phyloP scores from a whole-genome alignment of 2,797 vertebrate genomes.

The Florisuga fusca region DNA sequence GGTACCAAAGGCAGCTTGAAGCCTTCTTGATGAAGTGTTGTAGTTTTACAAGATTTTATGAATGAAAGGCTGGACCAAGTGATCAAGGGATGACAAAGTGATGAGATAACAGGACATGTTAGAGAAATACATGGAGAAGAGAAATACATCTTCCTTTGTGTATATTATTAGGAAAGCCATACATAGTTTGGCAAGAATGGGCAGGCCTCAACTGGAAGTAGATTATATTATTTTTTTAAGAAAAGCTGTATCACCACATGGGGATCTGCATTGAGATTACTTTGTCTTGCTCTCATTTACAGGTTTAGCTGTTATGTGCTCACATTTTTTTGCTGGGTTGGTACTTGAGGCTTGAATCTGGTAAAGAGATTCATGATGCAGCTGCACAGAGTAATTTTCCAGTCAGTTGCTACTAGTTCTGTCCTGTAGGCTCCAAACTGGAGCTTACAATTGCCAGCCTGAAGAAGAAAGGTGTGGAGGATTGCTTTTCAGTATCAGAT shows the following conservation, averaged over 20 bases:
- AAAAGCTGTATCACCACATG: not conserved
- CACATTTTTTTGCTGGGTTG: not conserved
- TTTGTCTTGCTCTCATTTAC: rapidly evolving
- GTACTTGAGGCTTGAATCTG: not conserved
- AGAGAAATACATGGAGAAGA: not conserved
- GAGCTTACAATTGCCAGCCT: not conserved
- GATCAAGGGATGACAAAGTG: not conserved
- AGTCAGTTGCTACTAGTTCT: not conserved
- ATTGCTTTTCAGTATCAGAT: not conserved
- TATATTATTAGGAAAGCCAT: not conserved
- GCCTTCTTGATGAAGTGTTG: not conserved
- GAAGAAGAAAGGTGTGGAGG: not conserved
- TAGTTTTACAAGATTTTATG: not conserved
- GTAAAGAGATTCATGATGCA: not conserved
- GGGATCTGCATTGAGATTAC: not conserved
- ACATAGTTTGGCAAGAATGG: not conserved
- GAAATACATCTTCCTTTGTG: not conserved
- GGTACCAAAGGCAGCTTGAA: not conserved
- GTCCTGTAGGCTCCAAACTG: not conserved
- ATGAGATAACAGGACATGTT: not conserved
- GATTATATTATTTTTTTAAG: not conserved
- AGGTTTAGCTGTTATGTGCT: not conserved
- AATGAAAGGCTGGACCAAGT: not conserved
- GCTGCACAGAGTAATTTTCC: not conserved
- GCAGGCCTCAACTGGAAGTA: not conserved